A percentile compares a stretch with the other conserved stretches of the same genome.
phyloP scores from a whole-genome alignment of 2,888 invertebrate species.

The Ametastegia equiseti region DNA sequence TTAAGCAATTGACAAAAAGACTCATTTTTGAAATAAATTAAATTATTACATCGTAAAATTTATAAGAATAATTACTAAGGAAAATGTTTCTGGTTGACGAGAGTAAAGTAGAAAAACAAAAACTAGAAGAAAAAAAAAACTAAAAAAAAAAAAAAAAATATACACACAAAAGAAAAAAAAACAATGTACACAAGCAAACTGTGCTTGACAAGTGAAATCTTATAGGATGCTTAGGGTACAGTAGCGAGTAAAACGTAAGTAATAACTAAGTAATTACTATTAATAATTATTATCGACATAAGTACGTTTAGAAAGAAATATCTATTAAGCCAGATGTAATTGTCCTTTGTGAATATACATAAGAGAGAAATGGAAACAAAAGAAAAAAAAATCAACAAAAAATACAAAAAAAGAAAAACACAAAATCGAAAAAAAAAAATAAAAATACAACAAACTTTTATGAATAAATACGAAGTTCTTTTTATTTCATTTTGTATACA shows the following conservation, averaged over 20 bases:
- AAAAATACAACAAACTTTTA: constrained; percentile 75
- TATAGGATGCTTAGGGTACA: constrained; percentile 68
- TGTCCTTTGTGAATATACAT: constrained; percentile 75
- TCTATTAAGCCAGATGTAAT: constrained; percentile 74
- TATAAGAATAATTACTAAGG: constrained; percentile 39
- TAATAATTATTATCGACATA: constrained; percentile 69
- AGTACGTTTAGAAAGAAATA: constrained; percentile 71
- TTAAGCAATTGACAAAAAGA: constrained; percentile 65
- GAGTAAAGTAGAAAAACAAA: constrained; percentile 45
- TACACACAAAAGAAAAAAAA: no score
- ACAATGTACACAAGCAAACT: constrained; percentile 56
- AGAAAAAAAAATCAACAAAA: constrained; percentile 70
- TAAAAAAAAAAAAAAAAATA: no score
- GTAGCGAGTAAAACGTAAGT: constrained; percentile 66
- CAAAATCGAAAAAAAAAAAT: constrained; percentile 33
- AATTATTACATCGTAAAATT: constrained; percentile 49
- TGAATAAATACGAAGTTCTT: constrained; percentile 63
- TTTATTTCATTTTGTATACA: constrained; percentile 21
- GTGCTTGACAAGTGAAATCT: constrained; percentile 65
- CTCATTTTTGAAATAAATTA: constrained; percentile 58
- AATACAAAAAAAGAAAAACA: constrained; percentile 72
- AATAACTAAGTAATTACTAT: constrained; percentile 59
- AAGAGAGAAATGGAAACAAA: constrained; percentile 73
- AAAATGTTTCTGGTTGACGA: constrained; percentile 45
- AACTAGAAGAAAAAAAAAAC: no score